Conservation (phyloP, 2,797 vertebrate genomes). For the Acrossocheilus fasciatus region DNA sequence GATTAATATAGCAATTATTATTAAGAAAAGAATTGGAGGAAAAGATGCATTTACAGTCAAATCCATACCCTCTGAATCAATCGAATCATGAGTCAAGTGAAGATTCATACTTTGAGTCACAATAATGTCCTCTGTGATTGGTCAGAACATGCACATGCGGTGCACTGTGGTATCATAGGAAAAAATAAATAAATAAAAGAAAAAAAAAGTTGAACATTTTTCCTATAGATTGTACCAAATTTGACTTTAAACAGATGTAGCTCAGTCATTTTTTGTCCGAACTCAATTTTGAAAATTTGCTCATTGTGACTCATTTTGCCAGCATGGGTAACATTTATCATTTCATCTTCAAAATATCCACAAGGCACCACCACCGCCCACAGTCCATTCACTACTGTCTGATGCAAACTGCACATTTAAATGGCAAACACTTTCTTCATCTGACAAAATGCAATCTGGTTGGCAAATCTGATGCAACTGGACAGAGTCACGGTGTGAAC, state of each 20-base stretch:
- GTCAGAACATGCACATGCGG: neutral
- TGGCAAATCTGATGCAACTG: conserved; percentile 31
- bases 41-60: neutral
- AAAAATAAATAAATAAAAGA: too few relatives aligned
- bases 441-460: neutral
- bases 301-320: neutral
- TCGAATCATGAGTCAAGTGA: neutral
- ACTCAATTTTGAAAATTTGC: too few relatives aligned
- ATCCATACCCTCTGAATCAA: neutral
- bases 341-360: neutral
- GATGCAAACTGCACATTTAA: conserved; percentile 31
- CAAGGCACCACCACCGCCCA: neutral
- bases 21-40: too few relatives aligned
- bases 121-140: neutral
- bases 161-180: too few relatives aligned
- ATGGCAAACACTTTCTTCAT: conserved; percentile 7
- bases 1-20: too few relatives aligned
- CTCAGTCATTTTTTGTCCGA: too few relatives aligned
- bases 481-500: neutral
- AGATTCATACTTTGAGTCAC: neutral
- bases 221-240: too few relatives aligned
- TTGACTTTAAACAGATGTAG: too few relatives aligned
- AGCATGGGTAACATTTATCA: neutral
- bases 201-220: neutral
- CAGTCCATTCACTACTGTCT: conserved; percentile 15